Evolutionary conservation across 2,797 vertebrate species (phyloP).

Genomic region (Hirundo rustica): DNA sequence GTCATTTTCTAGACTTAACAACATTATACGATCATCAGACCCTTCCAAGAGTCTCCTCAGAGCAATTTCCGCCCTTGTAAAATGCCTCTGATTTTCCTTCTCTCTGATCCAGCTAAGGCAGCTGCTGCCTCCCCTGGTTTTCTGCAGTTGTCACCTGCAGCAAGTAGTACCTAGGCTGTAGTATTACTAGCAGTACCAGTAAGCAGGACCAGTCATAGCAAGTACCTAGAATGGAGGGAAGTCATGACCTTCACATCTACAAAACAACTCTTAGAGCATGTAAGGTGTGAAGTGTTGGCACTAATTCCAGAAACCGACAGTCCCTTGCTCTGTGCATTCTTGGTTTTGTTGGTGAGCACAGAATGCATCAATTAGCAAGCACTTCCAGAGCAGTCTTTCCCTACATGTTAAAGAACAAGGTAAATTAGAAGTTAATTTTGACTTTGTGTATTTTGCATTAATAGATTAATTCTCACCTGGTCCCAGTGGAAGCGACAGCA

Average conservation of each 20-base stretch:
- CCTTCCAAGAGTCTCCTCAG: background rate
- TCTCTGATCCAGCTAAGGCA: background rate
- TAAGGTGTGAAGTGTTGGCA: background rate
- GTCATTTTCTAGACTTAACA: background rate
- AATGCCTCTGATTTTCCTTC: background rate
- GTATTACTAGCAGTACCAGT: background rate
- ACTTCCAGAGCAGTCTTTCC: background rate
- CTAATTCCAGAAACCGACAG: background rate
- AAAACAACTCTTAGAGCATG: background rate
- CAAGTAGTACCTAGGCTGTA: background rate
- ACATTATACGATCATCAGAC: background rate
- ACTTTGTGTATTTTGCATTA: constrained; percentile 51
- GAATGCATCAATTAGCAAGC: background rate
- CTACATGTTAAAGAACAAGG: background rate
- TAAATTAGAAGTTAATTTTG: constrained; percentile 59
- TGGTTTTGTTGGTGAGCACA: background rate
- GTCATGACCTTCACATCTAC: background rate
- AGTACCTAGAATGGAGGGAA: background rate
- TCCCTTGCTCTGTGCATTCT: background rate
- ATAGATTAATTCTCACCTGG: constrained; percentile 57
- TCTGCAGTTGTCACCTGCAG: background rate
- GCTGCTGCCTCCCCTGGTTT: background rate
- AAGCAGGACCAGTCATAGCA: background rate
- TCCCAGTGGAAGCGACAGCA: constrained; percentile 3
- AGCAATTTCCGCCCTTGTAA: background rate